Evolutionary conservation across 2,797 vertebrate species (phyloP).

Genomic region (Acanthornis magna): DNA sequence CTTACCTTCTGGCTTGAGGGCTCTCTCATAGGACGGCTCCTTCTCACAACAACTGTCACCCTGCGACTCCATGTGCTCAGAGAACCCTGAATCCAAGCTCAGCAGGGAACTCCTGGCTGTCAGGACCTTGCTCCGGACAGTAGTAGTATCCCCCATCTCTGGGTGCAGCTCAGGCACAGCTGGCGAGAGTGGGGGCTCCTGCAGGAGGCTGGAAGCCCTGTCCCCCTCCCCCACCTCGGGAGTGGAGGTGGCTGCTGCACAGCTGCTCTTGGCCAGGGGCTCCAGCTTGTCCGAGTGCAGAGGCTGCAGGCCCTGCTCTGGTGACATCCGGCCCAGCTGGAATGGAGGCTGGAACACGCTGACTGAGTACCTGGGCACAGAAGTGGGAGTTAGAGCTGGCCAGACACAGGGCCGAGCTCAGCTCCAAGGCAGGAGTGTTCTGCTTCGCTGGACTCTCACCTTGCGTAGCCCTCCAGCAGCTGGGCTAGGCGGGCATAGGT

Average conservation of each 20-base stretch:
- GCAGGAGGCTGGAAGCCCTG: constrained; percentile 57
- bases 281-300: constrained; percentile 68
- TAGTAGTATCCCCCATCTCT: constrained; percentile 66
- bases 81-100: constrained; percentile 86
- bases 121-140: constrained; percentile 63
- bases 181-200: constrained; percentile 62
- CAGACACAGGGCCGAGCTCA: background rate
- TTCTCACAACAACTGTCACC: constrained; percentile 80
- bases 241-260: constrained; percentile 44
- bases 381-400: background rate
- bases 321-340: constrained; percentile 88
- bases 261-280: constrained; percentile 62
- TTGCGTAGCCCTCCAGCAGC: constrained; percentile 92
- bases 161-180: constrained; percentile 56
- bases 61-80: constrained; percentile 78
- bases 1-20: constrained; percentile 91
- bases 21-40: constrained; percentile 88
- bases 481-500: constrained; percentile 89
- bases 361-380: constrained; percentile 85
- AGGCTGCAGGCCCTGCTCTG: constrained; percentile 79
- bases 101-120: constrained; percentile 71
- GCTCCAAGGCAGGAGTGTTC: rapidly evolving
- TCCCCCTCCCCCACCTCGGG: constrained; percentile 62
- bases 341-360: constrained; percentile 97
- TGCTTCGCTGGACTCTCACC: constrained; percentile 73